A percentile compares a stretch with the other conserved stretches of the same genome.
Conservation (phyloP, 2,113 vertebrate species). For the Microcebus griseorufus region DNA sequence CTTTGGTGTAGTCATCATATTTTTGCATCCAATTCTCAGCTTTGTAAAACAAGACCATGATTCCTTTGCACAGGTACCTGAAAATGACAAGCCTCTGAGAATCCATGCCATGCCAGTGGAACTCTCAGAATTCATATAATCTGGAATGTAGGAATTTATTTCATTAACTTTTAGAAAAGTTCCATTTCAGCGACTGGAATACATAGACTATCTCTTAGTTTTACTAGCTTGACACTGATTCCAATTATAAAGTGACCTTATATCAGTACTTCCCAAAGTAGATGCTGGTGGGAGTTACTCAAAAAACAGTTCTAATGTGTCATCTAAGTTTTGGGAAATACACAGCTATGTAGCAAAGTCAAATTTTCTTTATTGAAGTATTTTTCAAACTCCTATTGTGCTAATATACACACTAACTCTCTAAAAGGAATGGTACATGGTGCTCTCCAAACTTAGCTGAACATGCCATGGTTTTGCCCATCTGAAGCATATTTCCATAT, state of each 20-base stretch:
- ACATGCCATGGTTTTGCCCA: background rate
- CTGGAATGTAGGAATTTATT: background rate
- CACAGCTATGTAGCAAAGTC: background rate
- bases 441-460: background rate
- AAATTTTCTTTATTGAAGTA: background rate
- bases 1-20: background rate
- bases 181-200: background rate
- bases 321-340: background rate
- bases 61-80: background rate
- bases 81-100: background rate
- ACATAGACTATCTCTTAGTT: background rate
- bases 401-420: background rate
- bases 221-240: background rate
- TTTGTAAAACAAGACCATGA: background rate
- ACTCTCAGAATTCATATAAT: background rate
- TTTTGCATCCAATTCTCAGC: background rate
- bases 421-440: background rate
- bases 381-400: background rate
- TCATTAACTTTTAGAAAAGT: background rate
- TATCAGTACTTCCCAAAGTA: background rate
- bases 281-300: background rate
- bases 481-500: background rate
- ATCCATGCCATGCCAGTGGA: background rate
- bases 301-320: background rate
- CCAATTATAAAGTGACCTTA: background rate